These are phyloP conservation scores for Kryptolebias ocellatus DNA, from an alignment of 2,797 vertebrate genomes.

Conservation along the genomic window DNA sequence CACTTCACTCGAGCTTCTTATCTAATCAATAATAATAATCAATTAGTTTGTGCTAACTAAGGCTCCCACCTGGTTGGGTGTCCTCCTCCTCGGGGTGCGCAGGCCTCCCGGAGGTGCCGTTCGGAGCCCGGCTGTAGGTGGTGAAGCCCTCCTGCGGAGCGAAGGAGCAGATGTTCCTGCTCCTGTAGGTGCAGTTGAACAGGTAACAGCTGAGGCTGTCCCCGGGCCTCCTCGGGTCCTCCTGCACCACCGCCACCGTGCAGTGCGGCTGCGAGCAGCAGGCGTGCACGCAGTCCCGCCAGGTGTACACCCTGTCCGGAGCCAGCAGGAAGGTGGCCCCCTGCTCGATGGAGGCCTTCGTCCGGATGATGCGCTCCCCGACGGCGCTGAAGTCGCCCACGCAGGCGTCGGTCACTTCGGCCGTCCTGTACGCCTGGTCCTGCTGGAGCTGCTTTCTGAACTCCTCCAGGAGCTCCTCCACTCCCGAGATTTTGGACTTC, in stretches of 20 bases:
- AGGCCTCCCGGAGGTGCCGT: conserved; percentile 52
- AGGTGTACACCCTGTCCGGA: conserved; percentile 81
- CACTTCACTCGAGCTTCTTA: too few species aligned
- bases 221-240: conserved; percentile 70
- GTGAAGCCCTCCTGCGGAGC: conserved; percentile 88
- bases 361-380: conserved; percentile 90
- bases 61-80: conserved; percentile 52
- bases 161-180: conserved; percentile 88
- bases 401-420: conserved; percentile 70
- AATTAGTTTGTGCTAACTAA: neutral
- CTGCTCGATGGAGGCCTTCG: conserved; percentile 90
- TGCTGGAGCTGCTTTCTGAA: conserved; percentile 91
- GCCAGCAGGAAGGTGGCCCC: conserved; percentile 90
- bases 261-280: conserved; percentile 91
- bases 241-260: conserved; percentile 89
- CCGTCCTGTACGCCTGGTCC: conserved; percentile 75
- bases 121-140: conserved; percentile 82
- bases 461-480: conserved; percentile 91
- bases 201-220: conserved; percentile 86
- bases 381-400: conserved; percentile 78
- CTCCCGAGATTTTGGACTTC: conserved; percentile 85
- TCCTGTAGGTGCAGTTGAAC: conserved; percentile 89
- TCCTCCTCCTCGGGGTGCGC: conserved; percentile 36
- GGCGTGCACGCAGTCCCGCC: conserved; percentile 89
- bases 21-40: too few species aligned